These are phyloP conservation scores for Gallinago media DNA, from an alignment of 2,113 vertebrate species.

Conservation along the genomic window DNA sequence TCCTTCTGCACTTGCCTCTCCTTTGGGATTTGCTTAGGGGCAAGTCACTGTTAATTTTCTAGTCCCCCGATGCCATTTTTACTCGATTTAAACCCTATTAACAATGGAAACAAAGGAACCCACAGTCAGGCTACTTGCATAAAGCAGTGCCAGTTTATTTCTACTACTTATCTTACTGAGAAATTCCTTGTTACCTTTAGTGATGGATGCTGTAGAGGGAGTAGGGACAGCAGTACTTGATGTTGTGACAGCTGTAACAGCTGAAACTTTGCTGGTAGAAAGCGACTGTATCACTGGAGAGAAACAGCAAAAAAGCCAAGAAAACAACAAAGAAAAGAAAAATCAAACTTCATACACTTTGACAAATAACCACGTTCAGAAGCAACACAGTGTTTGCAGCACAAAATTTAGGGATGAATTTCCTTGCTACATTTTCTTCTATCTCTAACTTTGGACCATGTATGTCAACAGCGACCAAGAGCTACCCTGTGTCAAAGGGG, in stretches of 20 bases:
- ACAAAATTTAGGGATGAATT: constrained; percentile 30
- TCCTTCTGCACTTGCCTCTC: not conserved
- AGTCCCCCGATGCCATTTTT: not conserved
- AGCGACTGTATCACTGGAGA: constrained; percentile 79
- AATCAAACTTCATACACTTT: not conserved
- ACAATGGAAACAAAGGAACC: not conserved
- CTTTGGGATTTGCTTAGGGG: not conserved
- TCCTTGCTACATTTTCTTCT: constrained; percentile 44
- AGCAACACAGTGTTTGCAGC: constrained; percentile 13
- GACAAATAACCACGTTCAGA: constrained; percentile 1
- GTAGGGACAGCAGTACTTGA: constrained; percentile 50
- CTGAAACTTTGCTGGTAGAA: constrained; percentile 74
- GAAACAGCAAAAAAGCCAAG: not conserved
- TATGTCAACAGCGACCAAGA: constrained; percentile 20
- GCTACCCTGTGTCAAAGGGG: constrained; percentile 48
- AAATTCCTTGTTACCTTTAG: constrained; percentile 76
- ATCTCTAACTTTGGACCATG: not conserved
- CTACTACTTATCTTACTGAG: not conserved
- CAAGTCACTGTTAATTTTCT: not conserved
- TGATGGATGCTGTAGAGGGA: constrained; percentile 40
- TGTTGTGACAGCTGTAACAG: constrained; percentile 65
- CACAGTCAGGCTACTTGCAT: not conserved
- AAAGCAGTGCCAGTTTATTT: not conserved
- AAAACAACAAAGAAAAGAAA: not conserved
- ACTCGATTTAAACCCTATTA: not conserved